Base-by-base conservation (phyloP, 2,888 invertebrate genomes). In the Limulus polyphemus region DNA sequence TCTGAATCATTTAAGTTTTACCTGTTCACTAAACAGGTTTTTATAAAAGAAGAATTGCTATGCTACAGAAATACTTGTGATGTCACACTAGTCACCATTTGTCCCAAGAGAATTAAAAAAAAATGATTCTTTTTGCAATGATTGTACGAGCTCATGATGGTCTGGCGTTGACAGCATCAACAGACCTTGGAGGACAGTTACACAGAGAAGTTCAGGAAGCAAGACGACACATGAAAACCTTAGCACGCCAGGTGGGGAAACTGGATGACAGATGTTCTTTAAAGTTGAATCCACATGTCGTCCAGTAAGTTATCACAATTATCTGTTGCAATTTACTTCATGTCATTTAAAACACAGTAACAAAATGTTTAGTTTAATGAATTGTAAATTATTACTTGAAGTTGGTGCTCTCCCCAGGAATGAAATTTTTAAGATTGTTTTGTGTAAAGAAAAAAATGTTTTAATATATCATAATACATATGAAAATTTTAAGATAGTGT, bases 221-320 rank as follows among this genome's bases (percentile, higher is more conserved):
- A 56, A 75, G 75, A 68, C 66, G 71, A 61, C 73, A 72, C 58
- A 70, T 75, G 32, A 76, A 76, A 69, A 61, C 74, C 51, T 62
- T 77, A 7, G 72, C 74, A 0, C 74, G 73, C 62, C 73, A 74
- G 63, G 66, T 75, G n/a, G 61, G 65, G 7, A 68, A 71, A 13
- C 72, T 74, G 61, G 75, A 76, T 17, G 77, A 78, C 56, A 71
- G 77, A 66, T 77, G 77, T 67, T 71, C 74, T 32, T 69, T 77
- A 49, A 69, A 73, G 46, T 66, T 75, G n/a, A 71, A 73, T 55
- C 69, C 71, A 11, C 73, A 74, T 60, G 69, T 72, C 17, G 72
- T 78, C 59, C 75, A 77, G 78, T 79, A 72, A 74, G 77, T 72
- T 49, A 13, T 47, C 10, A 47, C 13, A 56, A 14, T 54, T n/a